These are phyloP conservation scores for Zeugodacus cucurbitae DNA, from an alignment of 1,140 invertebrate genomes.

Conservation along the genomic window DNA sequence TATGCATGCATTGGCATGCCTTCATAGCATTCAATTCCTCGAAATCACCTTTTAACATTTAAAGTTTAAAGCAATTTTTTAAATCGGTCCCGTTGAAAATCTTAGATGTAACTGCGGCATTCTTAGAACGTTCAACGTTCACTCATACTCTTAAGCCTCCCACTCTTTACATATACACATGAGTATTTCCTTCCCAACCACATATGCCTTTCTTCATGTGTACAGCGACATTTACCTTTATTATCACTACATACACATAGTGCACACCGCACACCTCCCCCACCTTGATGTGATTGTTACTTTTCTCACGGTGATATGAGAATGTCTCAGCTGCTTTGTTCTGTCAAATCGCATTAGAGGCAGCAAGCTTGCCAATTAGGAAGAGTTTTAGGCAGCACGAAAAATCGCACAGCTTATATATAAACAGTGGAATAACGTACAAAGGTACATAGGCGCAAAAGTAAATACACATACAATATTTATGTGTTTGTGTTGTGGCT, in stretches of 20 bases:
- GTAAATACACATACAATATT: not conserved
- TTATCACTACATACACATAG: not conserved
- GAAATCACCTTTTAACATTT: not conserved
- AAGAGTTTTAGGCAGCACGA: not conserved
- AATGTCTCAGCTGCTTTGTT: not conserved
- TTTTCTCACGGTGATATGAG: not conserved
- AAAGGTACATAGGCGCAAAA: not conserved
- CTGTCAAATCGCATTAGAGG: not conserved
- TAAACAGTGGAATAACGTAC: too few species aligned
- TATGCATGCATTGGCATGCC: too few species aligned
- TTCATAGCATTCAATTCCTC: too few species aligned
- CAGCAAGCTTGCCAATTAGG: constrained; percentile 19
- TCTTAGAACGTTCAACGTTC: not conserved
- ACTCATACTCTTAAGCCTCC: not conserved
- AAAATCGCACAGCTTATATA: not conserved
- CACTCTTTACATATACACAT: not conserved
- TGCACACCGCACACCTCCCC: not conserved
- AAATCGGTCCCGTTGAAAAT: not conserved
- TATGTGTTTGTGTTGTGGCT: not conserved
- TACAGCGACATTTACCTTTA: not conserved
- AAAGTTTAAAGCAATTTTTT: not conserved
- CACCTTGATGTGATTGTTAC: too few species aligned
- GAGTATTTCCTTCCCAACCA: not conserved
- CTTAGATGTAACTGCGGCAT: not conserved
- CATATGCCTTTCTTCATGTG: not conserved